Evolutionary conservation across 1,140 invertebrate genomes (phyloP), one percentile per base, ranked within the genome.

Genomic region (Drosophila suzukii): DNA sequence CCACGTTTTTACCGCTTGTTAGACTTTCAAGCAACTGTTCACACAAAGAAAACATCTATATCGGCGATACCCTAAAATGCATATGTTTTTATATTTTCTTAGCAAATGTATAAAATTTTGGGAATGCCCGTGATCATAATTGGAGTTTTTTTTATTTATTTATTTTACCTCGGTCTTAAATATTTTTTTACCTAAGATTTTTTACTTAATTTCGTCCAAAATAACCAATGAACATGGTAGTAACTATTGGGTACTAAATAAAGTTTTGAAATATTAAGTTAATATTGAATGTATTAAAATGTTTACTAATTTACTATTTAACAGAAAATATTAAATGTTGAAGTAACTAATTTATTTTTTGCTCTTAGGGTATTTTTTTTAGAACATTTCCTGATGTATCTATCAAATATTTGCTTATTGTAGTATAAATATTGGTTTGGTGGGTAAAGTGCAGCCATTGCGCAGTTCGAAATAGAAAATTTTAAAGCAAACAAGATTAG

Each of bases 1-100:
- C 50, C 20, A 36, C 24, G 63, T 36, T 65, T 34, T 36, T 43
- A 20, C 10, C 36, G 36, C 15, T 51, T 13, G 15, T 63, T 63
- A 27, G 27, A 46, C 20, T 11, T 67, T 67, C 34, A 20, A 10
- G 53, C 59, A 63, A 11, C 55, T 68, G 65, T 53, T 53, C n/a
- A 50, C 34, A 65, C 60, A 24, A 17, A 36, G n/a, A 36, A 15
- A 44, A 15, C 32, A 6, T 41, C 7, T 39, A 34, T 17, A 51
- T 34, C 15, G 27, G 12, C 46, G 15, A 65, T 4, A 61, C 6
- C 15, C 20, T n/a, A 20, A 30, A 8, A 27, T 43, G 17, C 15
- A 20, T 17, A 68, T 27, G 58, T 49, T 66, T 50, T 20, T 50
- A 51, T 36, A 36, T 36, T 68, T 11, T 65, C 20, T n/a, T n/a